Percentiles rank a stretch among this genome's conserved stretches.
phyloP scores from a whole-genome alignment of 2,113 vertebrate species.

The Progne subis region DNA sequence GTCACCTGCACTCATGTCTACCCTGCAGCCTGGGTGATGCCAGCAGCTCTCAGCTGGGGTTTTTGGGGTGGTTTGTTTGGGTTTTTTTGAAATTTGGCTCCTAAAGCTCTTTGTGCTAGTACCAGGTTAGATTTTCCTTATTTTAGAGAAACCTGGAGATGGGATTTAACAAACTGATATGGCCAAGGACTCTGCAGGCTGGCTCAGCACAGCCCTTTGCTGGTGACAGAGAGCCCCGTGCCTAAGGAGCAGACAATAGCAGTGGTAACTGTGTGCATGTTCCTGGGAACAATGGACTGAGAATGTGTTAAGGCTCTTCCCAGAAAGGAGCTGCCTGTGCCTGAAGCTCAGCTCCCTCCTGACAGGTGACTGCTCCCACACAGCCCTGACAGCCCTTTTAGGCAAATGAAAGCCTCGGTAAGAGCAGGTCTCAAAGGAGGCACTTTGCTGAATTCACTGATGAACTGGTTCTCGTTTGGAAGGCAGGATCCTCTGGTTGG shows the following conservation, averaged over 20 bases:
- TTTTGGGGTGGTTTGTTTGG: neutral
- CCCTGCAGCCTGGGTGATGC: neutral
- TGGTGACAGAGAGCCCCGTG: neutral
- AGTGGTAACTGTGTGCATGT: neutral
- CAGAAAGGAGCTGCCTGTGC: neutral
- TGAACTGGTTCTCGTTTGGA: neutral
- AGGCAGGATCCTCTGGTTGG: neutral
- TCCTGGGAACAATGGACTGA: neutral
- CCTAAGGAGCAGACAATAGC: neutral
- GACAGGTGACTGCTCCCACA: constrained; percentile 13
- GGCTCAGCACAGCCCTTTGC: neutral
- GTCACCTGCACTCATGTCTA: accelerated
- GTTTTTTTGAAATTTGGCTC: neutral
- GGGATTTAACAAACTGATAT: neutral
- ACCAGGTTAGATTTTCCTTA: neutral
- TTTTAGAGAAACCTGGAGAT: neutral
- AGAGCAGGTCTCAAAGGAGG: constrained; percentile 24
- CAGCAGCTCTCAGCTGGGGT: neutral
- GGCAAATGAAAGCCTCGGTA: neutral
- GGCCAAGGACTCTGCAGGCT: neutral
- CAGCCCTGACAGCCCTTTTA: neutral
- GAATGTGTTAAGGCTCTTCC: neutral
- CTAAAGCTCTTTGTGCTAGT: neutral
- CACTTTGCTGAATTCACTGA: neutral
- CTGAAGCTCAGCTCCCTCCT: neutral